Base-by-base conservation (phyloP, 2,113 vertebrate species). In the Formicarius rufipectus region DNA sequence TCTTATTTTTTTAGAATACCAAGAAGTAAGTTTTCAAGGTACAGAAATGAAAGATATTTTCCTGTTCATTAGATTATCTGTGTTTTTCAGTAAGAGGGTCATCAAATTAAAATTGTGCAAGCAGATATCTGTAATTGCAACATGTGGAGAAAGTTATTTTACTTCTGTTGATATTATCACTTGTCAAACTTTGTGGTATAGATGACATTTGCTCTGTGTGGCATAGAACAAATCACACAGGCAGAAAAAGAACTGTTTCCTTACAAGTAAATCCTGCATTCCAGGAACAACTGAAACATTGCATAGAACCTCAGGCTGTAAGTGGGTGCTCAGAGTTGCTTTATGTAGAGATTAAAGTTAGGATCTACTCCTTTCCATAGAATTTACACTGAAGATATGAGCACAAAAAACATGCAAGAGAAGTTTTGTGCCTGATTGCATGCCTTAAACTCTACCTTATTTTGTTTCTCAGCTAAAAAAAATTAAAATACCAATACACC, bases 381-480 rank as follows among this genome's bases (percentile, higher is more conserved):
- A 73, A 53, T 4, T 88, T 53, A 62, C 74, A 53, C 72, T 23
- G 88, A 80, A 85, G 71, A 31, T 47, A 25, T 47, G 60, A 84
- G 84, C 81, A 53, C 78, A 86, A 24, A 88, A 53, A 90, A 50
- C 85, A 80, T 90, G 79, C 44, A 21, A 49, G 73, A 93, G 78
- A 93, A 79, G 42, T 67, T 89, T 74, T 14, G 0, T 95, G 80
- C 79, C 92, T 90, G 68, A 93, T 9, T 86, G 77, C 69, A 87
- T 91, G 96, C 75, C 83, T 95, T 84, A 75, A 90, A 81, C 80
- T 89, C 75, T 93, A 66, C 85, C 82, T 64, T 91, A 5, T 82
- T 89, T 53, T 93, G 83, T 95, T 42, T 92, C 96, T 95, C 73
- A 73, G 92, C 92, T 92, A 23, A 84, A 77, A 84, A 77, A 74